These are phyloP conservation scores for Plectropomus leopardus DNA, from an alignment of 2,113 vertebrate genomes.

Conservation along the genomic window DNA sequence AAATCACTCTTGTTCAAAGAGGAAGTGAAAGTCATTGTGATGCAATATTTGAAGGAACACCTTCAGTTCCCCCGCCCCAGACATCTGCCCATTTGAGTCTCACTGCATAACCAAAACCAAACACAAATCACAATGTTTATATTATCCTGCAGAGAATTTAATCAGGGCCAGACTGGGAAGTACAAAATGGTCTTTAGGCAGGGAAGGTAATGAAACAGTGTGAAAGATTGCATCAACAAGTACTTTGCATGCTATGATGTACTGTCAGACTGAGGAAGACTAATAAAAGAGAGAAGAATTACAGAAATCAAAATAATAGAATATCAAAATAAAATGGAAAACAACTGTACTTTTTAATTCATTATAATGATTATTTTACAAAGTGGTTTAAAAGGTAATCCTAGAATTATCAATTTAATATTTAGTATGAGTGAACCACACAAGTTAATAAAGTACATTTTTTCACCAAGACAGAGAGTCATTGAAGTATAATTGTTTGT, in stretches of 20 bases:
- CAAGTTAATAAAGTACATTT: too few species aligned
- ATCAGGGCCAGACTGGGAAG: not conserved
- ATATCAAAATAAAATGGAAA: not conserved
- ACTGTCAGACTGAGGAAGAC: too few species aligned
- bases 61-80: not conserved
- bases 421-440: too few species aligned
- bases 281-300: too few species aligned
- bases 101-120: not conserved
- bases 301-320: not conserved
- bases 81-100: not conserved
- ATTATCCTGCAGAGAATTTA: not conserved
- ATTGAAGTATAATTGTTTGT: too few species aligned
- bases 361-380: too few species aligned
- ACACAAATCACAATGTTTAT: not conserved
- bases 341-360: too few species aligned
- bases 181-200: not conserved
- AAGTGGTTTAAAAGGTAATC: too few species aligned
- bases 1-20: not conserved
- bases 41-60: conserved; percentile 37
- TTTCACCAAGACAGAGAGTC: too few species aligned
- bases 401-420: too few species aligned
- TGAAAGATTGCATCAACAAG: not conserved
- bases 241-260: not conserved
- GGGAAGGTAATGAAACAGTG: too few species aligned
- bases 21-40: conserved; percentile 53